A percentile compares a stretch with the other conserved stretches of the same genome.
phyloP scores from a whole-genome alignment of 2,888 invertebrate species.

The Drosophila gaucha region DNA sequence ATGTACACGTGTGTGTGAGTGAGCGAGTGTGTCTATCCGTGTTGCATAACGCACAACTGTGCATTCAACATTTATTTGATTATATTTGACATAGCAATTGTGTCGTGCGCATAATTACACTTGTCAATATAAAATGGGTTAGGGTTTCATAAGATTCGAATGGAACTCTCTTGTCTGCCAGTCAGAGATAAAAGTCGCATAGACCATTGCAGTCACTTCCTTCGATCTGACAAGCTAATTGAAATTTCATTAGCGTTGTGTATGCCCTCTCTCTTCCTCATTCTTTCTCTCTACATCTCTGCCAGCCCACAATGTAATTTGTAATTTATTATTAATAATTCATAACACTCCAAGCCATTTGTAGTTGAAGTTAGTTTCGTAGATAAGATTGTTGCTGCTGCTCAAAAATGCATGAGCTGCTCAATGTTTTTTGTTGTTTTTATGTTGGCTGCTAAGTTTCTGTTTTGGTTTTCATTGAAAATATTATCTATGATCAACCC shows the following conservation, averaged over 20 bases:
- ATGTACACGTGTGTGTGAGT: constrained; percentile 67
- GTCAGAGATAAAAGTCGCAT: constrained; percentile 50
- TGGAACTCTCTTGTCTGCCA: constrained; percentile 23
- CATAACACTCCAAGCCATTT: constrained; percentile 67
- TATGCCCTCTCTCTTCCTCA: constrained; percentile 15
- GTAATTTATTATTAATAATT: constrained; percentile 83
- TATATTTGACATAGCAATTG: constrained; percentile 78
- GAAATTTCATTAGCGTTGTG: constrained; percentile 80
- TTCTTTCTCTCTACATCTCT: background rate
- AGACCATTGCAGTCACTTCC: constrained; percentile 54
- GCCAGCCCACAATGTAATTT: constrained; percentile 55
- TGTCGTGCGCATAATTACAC: constrained; percentile 77
- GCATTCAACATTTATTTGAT: constrained; percentile 71
- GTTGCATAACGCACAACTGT: constrained; percentile 51
- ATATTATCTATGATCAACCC: constrained; percentile 63
- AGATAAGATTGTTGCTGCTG: constrained; percentile 58
- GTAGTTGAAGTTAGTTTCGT: constrained; percentile 24
- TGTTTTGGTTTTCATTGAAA: constrained; percentile 57
- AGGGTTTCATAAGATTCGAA: constrained; percentile 62
- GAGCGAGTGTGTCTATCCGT: background rate
- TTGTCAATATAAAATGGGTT: constrained; percentile 81
- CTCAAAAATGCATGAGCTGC: constrained; percentile 39
- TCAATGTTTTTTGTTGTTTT: constrained; percentile 16
- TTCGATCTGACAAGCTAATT: constrained; percentile 74
- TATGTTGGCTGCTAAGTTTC: constrained; percentile 22